Evolutionary conservation across 2,888 invertebrate species (phyloP).

Genomic region (Acrobasis suavella): DNA sequence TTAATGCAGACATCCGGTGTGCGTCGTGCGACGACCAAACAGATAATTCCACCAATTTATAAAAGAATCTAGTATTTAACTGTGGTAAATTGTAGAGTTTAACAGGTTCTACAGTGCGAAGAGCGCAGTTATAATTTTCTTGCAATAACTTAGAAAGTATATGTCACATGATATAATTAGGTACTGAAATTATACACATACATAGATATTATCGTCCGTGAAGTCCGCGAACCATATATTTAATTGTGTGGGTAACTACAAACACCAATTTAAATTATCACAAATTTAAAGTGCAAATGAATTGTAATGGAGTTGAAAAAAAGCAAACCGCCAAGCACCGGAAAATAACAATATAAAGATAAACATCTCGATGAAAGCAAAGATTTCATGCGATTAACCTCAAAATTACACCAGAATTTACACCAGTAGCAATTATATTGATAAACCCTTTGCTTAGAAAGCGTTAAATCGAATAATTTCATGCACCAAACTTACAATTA

Average conservation of each 20-base stretch:
- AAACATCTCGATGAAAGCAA: constrained; percentile 43
- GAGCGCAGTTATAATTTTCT: no score
- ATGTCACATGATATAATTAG: no score
- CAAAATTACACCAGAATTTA: constrained; percentile 36
- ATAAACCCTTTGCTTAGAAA: constrained; percentile 26
- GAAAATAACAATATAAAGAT: constrained; percentile 43
- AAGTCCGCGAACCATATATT: no score
- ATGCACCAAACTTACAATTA: background rate
- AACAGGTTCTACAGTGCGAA: no score
- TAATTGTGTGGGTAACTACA: background rate
- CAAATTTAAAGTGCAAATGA: constrained; percentile 2
- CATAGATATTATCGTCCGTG: no score
- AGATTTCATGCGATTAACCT: constrained; percentile 34
- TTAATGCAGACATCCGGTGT: constrained; percentile 52
- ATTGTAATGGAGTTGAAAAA: constrained; percentile 1
- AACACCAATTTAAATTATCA: background rate
- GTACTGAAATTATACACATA: no score
- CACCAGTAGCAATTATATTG: constrained; percentile 26
- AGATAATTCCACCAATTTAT: constrained; percentile 21
- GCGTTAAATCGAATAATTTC: constrained; percentile 22
- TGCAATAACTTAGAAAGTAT: no score
- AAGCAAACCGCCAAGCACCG: constrained; percentile 32
- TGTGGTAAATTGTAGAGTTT: background rate
- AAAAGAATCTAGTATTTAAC: constrained; percentile 6
- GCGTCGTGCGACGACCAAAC: constrained; percentile 8